phyloP scores from a whole-genome alignment of 2,888 invertebrate species.

The Gymnosoma rotundatum region DNA sequence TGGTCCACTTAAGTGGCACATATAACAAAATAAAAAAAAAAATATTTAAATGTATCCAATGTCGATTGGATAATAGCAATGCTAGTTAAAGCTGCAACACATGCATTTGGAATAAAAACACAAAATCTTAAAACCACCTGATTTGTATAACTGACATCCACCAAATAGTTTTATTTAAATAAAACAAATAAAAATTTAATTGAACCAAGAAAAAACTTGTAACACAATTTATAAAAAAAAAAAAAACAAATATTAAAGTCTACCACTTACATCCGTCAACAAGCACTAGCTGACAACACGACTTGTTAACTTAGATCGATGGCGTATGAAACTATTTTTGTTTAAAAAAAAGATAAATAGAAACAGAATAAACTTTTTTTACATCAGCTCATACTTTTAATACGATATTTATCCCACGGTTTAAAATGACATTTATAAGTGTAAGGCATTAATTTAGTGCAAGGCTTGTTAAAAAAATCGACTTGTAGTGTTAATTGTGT shows the following conservation, averaged over 20 bases:
- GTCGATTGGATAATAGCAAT: no score
- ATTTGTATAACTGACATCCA: conserved; percentile 55
- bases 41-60: no score
- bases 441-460: conserved; percentile 65
- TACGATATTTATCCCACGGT: conserved; percentile 67
- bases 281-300: background rate
- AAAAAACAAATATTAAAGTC: conserved; percentile 21
- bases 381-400: conserved; percentile 36
- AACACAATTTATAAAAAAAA: conserved; percentile 23
- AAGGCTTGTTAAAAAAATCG: conserved; percentile 51
- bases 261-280: background rate
- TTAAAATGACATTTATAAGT: conserved; percentile 67
- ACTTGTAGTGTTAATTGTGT: conserved; percentile 15
- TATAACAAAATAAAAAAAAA: conserved; percentile 14
- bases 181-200: background rate
- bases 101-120: background rate
- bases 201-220: conserved; percentile 40
- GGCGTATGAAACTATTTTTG: no score
- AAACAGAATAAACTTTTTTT: conserved; percentile 25
- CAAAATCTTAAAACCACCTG: conserved; percentile 33
- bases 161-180: conserved; percentile 16
- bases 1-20: background rate
- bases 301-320: no score
- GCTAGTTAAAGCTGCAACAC: conserved; percentile 1
- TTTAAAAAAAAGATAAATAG: no score